Base-by-base conservation (phyloP, 1,140 invertebrate species). In the Saccostrea cuccullata region DNA sequence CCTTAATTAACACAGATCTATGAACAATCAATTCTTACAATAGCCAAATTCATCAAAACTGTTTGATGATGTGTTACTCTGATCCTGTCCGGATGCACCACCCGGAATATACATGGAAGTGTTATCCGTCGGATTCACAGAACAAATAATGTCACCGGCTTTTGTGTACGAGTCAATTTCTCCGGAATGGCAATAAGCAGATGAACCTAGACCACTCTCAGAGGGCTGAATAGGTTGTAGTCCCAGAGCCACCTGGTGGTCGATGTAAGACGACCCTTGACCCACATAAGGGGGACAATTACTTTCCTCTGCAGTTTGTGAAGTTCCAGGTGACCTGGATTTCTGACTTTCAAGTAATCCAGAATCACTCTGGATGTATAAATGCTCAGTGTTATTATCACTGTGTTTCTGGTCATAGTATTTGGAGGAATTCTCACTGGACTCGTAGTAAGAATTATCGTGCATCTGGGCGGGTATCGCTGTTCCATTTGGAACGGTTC, bases 1-100 rank as follows among this genome's bases (percentile, higher is more conserved):
- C 6, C 47, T 47, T 2, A 0, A 6, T 47, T 64, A 64, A 20
- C n/a, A 64, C 58, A 64, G n/a, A 64, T 64, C 58, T 64, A 6
- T 6, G 47, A n/a, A 64, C 6, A 5, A 64, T 64, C 58, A 64
- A 12, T 77, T 77, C 26, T 23, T 23, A 30, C 26, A 77, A 77
- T 77, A 77, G 26, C 70, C 70, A 15, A 77, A 77, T 36, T 77
- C 70, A 77, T 77, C 30, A 11, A 77, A 23, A 77, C 13, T 13
- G 23, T 26, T 26, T 30, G 70, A 26, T 12, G 70, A 77, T 11
- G 70, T 9, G 17, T 77, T 36, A 77, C 30, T 77, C 26, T 77
- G 23, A 77, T 20, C 6, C 13, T 1, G 23, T 20, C 60, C 60
- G n/a, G n/a, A 1, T 23, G 26, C 23, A 36, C 26, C 12, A 30